Conservation (phyloP, 2,797 vertebrate genomes). For the Graptemys geographica region DNA sequence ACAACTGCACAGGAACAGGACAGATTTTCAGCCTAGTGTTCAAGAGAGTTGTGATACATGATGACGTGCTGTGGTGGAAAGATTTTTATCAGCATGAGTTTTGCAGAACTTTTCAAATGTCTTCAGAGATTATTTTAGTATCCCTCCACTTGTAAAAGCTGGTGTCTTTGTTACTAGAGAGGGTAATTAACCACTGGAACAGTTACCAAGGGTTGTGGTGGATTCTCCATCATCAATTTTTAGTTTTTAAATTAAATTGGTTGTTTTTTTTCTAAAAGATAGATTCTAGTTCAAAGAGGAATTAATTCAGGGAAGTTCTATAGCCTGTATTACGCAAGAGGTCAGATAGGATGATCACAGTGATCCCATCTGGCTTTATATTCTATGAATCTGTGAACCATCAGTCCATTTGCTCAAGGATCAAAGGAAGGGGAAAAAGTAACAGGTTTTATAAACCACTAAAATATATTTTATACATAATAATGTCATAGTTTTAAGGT, state of each 20-base stretch:
- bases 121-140: not conserved
- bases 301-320: not conserved
- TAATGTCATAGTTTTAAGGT: not conserved
- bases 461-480: not conserved
- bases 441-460: not conserved
- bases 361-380: not conserved
- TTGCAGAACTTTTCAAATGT: slow-evolving; percentile 15
- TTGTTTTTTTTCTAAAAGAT: not conserved
- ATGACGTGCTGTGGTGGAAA: not conserved
- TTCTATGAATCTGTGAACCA: not conserved
- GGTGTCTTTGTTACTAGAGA: not conserved
- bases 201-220: not conserved
- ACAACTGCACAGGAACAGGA: not conserved
- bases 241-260: not conserved
- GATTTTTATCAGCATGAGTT: slow-evolving; percentile 9
- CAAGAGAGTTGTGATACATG: not conserved
- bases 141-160: not conserved
- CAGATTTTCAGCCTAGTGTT: not conserved
- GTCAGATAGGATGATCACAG: not conserved
- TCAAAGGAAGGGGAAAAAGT: not conserved
- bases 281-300: not conserved
- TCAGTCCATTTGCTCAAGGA: not conserved
- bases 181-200: not conserved
- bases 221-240: not conserved
- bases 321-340: not conserved